Conservation (phyloP, 2,888 invertebrate species). For the Pachycephus smyrnensis region DNA sequence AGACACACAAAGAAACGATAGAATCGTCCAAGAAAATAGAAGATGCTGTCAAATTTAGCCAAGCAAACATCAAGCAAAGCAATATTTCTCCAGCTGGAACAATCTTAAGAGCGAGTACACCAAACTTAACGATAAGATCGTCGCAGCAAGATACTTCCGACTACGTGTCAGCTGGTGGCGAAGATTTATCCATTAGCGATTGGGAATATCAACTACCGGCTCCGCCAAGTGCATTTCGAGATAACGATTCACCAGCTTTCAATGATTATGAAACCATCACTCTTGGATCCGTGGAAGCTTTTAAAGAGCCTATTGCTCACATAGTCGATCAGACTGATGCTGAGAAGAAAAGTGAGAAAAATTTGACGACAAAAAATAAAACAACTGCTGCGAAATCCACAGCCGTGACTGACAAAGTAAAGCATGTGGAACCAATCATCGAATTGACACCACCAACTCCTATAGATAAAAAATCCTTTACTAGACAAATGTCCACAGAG, state of each 20-base stretch:
- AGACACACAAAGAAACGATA: neutral
- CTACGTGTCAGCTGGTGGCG: conserved; percentile 56
- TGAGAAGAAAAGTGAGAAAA: neutral
- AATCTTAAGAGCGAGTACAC: conserved; percentile 19
- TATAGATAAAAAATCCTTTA: neutral
- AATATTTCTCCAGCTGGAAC: neutral
- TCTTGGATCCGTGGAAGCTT: conserved; percentile 36
- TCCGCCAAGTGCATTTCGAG: conserved; percentile 72
- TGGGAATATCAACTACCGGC: conserved; percentile 74
- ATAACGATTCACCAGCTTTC: conserved; percentile 49
- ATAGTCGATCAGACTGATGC: too few relatives aligned
- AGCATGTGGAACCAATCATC: neutral
- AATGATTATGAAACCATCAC: conserved; percentile 44
- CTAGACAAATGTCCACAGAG: neutral
- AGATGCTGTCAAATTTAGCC: neutral
- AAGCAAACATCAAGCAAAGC: neutral
- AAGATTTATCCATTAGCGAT: conserved; percentile 48
- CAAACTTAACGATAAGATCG: conserved; percentile 43
- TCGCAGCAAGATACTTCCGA: conserved; percentile 57
- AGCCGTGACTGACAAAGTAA: neutral
- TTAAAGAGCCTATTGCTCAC: conserved; percentile 28
- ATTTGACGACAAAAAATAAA: neutral
- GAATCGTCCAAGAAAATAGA: neutral
- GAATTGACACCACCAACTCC: conserved; percentile 10
- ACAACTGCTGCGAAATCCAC: neutral